Base-by-base conservation (phyloP, 2,113 vertebrate species). In the Scytalopus superciliaris region DNA sequence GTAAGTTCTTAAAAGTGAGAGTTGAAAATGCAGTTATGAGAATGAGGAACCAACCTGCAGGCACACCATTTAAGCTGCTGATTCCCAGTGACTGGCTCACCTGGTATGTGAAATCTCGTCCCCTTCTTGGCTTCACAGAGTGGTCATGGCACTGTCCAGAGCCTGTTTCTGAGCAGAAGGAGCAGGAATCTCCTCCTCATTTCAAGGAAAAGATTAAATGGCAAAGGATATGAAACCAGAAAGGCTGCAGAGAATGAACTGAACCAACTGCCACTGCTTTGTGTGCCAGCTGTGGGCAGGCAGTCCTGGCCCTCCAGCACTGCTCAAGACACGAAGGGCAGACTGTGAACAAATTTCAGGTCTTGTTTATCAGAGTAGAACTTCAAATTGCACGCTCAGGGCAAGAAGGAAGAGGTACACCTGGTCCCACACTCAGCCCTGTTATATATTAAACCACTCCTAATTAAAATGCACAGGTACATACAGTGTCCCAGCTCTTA, bases 91-190 rank as follows among this genome's bases (percentile, higher is more conserved):
- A 22, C 33, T 25, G 56, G 25, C 50, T 85, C 55, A 68, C 47
- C 47, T 79, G 25, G 23, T 31, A 23, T 1, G 39, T 84, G 78
- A 19, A 22, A 47, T 33, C 75, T 39, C 23, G 31, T 18, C 39
- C 64, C 4, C 64, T 53, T 19, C 0, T 2, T 44, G 39, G 44
- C 59, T 73, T 73, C 59, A 9, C 10, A 2, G 24, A 50, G 35
- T 6, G 9, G 25, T 37, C 0, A 0, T 35, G 50, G 50, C 47
- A 19, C 35, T 52, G 39, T 0, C 28, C 25, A 39, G 3, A 45
- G 55, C 27, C 40, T 59, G 53, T 11, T 68, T 31, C n/a, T 31
- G 33, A 42, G 62, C 2, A 0, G 4, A 30, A 30, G 5, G 19
- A 72, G 21, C 35, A 75, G n/a, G 50, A 50, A 40, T 31, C 19